Evolutionary conservation across 1,140 invertebrate species (phyloP).

Genomic region (Diachasma alloeum): DNA sequence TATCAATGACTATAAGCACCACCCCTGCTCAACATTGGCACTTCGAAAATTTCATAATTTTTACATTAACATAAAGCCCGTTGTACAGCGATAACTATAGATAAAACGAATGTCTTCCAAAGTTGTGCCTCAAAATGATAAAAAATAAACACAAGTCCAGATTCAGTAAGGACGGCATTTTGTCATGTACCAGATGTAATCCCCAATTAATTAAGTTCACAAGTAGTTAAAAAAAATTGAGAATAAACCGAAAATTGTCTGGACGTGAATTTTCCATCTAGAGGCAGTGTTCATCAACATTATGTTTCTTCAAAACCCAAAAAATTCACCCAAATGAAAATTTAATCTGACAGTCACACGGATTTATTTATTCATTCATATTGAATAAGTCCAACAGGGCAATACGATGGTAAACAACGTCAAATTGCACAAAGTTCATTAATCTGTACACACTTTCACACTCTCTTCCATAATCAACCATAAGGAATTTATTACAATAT

Average conservation of each 20-base stretch:
- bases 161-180: not conserved
- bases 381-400: not conserved
- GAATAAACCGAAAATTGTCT: slow-evolving; percentile 10
- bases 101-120: too few relatives aligned
- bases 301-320: not conserved
- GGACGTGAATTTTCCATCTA: slow-evolving; percentile 16
- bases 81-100: too few relatives aligned
- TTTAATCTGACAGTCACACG: not conserved
- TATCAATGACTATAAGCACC: slow-evolving; percentile 29
- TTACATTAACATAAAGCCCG: not conserved
- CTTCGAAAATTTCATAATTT: slow-evolving; percentile 34
- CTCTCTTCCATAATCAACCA: slow-evolving; percentile 36
- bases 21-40: slow-evolving; percentile 48
- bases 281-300: not conserved
- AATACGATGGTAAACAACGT: not conserved
- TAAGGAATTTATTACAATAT: slow-evolving; percentile 37
- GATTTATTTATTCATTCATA: not conserved
- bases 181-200: not conserved
- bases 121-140: not conserved
- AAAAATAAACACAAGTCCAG: not conserved
- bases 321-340: not conserved
- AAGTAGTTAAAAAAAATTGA: not conserved
- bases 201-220: not conserved
- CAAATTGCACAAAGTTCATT: slow-evolving; percentile 21
- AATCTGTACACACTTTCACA: slow-evolving; percentile 14